phyloP scores from a whole-genome alignment of 2,888 invertebrate genomes.

The Diarsia rubi region DNA sequence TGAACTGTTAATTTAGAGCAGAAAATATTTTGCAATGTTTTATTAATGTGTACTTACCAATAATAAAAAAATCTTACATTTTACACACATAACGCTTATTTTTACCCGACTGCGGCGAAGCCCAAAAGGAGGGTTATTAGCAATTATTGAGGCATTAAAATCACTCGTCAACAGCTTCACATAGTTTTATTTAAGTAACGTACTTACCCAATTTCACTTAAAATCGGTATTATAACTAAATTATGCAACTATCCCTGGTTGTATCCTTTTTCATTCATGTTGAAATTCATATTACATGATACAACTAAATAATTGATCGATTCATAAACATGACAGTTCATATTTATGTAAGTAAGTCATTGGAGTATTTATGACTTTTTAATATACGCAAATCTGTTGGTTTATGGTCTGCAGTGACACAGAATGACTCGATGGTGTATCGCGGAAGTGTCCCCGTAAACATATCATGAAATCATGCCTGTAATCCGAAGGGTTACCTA shows the following conservation, averaged over 20 bases:
- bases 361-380: conserved; percentile 29
- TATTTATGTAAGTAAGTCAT: conserved; percentile 52
- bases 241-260: conserved; percentile 47
- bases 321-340: conserved; percentile 31
- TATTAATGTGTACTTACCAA: too few species aligned
- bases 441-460: conserved; percentile 40
- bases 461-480: too few species aligned
- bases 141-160: conserved; percentile 3
- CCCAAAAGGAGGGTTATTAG: too few species aligned
- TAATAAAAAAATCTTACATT: too few species aligned
- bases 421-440: conserved; percentile 10
- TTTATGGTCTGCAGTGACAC: conserved; percentile 32
- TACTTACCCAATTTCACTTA: conserved; percentile 24
- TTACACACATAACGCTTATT: background rate
- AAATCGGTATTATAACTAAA: conserved; percentile 19
- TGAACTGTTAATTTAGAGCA: background rate
- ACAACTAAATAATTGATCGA: conserved; percentile 35
- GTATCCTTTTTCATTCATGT: conserved; percentile 58
- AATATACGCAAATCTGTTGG: conserved; percentile 35
- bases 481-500: too few species aligned
- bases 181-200: conserved; percentile 17
- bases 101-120: too few species aligned
- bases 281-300: conserved; percentile 43
- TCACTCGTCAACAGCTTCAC: conserved; percentile 6
- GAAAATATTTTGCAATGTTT: background rate